Percentiles rank a stretch among this genome's conserved stretches.
Conservation (phyloP, 1,140 invertebrate genomes). For the Caenorhabditis latens region DNA sequence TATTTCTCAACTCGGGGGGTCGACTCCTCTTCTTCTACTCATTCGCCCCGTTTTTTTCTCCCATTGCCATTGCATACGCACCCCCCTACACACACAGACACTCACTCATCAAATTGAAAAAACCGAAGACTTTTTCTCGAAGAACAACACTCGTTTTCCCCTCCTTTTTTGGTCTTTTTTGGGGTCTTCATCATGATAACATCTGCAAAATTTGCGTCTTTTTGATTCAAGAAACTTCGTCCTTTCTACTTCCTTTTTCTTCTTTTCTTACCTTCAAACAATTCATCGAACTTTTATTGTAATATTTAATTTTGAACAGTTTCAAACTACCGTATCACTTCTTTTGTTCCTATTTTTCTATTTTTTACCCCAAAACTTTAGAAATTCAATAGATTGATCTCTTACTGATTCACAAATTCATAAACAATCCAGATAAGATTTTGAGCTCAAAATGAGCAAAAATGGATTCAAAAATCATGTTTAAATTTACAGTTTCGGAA, state of each 20-base stretch:
- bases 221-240: conserved; percentile 9
- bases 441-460: too few species aligned
- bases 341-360: too few species aligned
- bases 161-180: neutral
- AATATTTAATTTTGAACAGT: too few species aligned
- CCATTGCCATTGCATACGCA: conserved; percentile 42
- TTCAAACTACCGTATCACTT: too few species aligned
- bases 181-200: neutral
- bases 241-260: neutral
- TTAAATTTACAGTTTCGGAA: too few species aligned
- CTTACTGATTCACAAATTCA: too few species aligned
- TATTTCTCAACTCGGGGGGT: neutral
- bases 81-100: neutral
- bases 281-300: neutral
- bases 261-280: neutral
- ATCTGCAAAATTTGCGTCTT: conserved; percentile 21
- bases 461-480: too few species aligned
- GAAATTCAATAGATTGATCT: too few species aligned
- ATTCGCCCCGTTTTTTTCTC: conserved; percentile 29
- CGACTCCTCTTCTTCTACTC: conserved; percentile 13
- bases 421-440: too few species aligned
- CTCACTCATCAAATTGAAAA: conserved; percentile 49
- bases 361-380: too few species aligned
- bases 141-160: neutral
- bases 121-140: neutral